These are phyloP conservation scores for Hydractinia echinata DNA, from an alignment of 30 jellyfish, hydroid and myxozoan genomes.

Conservation along the genomic window DNA sequence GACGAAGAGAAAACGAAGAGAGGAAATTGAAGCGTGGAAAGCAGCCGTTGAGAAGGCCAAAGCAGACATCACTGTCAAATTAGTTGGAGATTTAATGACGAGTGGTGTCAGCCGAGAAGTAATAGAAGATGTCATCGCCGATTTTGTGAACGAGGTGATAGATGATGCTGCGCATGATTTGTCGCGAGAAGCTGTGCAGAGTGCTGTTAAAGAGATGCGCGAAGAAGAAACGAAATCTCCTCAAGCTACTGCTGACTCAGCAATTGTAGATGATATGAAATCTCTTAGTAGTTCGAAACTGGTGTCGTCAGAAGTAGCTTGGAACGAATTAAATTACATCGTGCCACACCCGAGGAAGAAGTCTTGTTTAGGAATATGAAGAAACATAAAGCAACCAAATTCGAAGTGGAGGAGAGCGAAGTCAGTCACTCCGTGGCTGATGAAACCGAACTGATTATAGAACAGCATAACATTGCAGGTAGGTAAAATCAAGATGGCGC, in stretches of 20 bases:
- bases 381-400: slow-evolving; percentile 5
- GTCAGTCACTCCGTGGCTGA: slow-evolving; percentile 17
- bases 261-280: too few species aligned
- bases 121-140: slow-evolving; percentile 22
- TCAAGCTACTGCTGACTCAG: too few species aligned
- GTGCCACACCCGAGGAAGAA: slow-evolving; percentile 14
- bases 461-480: slow-evolving; percentile 27
- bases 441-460: slow-evolving; percentile 17
- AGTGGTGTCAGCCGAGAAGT: slow-evolving; percentile 2
- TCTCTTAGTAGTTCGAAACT: background rate
- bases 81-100: slow-evolving; percentile 11
- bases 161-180: slow-evolving; percentile 17
- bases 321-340: background rate
- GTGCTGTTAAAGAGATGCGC: slow-evolving; percentile 18
- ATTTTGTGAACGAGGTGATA: background rate
- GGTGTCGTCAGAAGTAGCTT: background rate
- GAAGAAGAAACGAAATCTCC: background rate
- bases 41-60: slow-evolving; percentile 17
- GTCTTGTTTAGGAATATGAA: background rate
- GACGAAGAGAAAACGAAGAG: background rate
- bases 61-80: slow-evolving; percentile 24
- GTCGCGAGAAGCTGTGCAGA: slow-evolving; percentile 5
- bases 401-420: slow-evolving; percentile 10
- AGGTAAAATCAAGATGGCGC: background rate
- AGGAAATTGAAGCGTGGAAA: slow-evolving; percentile 1